Evolutionary conservation across 2,888 invertebrate genomes (phyloP).

Genomic region (Euphydryas editha): DNA sequence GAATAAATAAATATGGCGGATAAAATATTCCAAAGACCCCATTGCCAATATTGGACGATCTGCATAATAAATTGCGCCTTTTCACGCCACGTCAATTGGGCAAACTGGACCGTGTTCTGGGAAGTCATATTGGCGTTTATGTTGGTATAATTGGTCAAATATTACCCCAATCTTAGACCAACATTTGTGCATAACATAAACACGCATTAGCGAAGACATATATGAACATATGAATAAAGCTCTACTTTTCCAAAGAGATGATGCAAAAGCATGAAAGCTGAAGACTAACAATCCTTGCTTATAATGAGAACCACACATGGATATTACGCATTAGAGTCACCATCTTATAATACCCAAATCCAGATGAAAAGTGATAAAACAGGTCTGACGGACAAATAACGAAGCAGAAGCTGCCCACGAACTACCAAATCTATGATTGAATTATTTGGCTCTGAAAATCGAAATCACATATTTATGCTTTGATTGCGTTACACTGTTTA

Average conservation of each 20-base stretch:
- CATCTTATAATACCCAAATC: background rate
- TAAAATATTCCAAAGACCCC: conserved; percentile 52
- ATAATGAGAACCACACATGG: conserved; percentile 2
- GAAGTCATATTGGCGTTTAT: conserved; percentile 45
- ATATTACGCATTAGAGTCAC: no score
- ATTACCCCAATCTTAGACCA: background rate
- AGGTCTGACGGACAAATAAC: background rate
- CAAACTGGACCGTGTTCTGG: conserved; percentile 56
- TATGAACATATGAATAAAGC: background rate
- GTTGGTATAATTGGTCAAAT: conserved; percentile 21
- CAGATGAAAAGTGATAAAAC: background rate
- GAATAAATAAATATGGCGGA: conserved; percentile 50
- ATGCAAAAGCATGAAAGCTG: conserved; percentile 43
- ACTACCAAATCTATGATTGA: no score
- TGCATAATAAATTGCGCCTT: conserved; percentile 54
- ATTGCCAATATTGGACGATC: conserved; percentile 56
- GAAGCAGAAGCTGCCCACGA: background rate
- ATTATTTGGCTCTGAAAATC: background rate
- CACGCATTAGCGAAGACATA: conserved; percentile 1
- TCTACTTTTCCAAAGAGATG: background rate
- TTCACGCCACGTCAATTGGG: conserved; percentile 53
- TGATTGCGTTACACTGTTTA: background rate
- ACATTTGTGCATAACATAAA: background rate
- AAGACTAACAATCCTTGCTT: conserved; percentile 38
- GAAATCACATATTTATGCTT: background rate